Base-by-base conservation (phyloP, 2,888 invertebrate species). In the Ctena decussata region DNA sequence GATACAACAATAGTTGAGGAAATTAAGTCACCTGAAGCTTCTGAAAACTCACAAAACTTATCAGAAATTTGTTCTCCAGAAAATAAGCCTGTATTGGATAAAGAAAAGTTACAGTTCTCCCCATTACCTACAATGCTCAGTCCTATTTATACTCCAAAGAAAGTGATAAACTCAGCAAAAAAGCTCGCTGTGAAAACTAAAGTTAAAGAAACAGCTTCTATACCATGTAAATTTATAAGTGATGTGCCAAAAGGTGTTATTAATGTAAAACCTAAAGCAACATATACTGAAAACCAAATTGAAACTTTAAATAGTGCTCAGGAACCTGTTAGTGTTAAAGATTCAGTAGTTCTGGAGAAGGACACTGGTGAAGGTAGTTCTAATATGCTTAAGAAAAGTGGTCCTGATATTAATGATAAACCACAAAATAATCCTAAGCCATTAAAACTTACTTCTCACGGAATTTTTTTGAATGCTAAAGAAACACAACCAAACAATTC, bases 91-190 rank as follows among this genome's bases (percentile, higher is more conserved):
- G 0, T 49, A 30, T 2, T 35, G 3, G n/a, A 49, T 12, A 49
- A 30, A 21, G 44, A 27, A 21, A 57, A 39, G 37, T 75, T 85
- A n/a, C 41, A 75, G 24, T 8, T 85, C 30, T 65, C 75, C 2
- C 78, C 77, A 27, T 39, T 85, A 35, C 85, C 88, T 60, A 39
- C 69, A 44, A 77, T 85, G 49, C 73, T 88, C 3, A 88, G 88
- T 65, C 88, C 88, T 39, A 76, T 88, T 21, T 83, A 65, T 76
- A 84, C 83, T 49, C 85, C 85, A 37, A 72, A 72, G 35, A 27
- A 12, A 32, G 3, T 8, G n/a, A 6, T 3, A 18, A 3, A 24
- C 11, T 15, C 15, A 39, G 24, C 12, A n/a, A 41, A 30, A 24
- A 27, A 21, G 12, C 11, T 15, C 11, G 24, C 2, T 2, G 18